A percentile compares a stretch with the other conserved stretches of the same genome.
These are phyloP conservation scores for Acrocephalus kingi DNA, from an alignment of 2,113 vertebrate genomes.

Conservation along the genomic window DNA sequence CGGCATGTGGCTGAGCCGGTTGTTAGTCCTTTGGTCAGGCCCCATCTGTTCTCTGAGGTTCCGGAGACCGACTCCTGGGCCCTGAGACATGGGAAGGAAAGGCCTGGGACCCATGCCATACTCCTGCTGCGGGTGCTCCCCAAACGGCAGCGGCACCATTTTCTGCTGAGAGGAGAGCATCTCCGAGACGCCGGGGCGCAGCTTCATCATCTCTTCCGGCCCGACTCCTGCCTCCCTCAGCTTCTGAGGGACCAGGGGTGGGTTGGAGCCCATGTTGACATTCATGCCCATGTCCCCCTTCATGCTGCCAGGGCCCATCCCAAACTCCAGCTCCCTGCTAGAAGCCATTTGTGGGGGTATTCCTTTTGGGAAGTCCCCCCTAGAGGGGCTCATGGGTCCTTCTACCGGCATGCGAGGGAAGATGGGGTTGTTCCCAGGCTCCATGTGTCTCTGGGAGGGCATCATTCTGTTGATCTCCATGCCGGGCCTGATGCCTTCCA, in stretches of 20 bases:
- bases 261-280: slow-evolving; percentile 84
- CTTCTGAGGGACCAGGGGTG: slow-evolving; percentile 91
- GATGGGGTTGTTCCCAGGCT: slow-evolving; percentile 86
- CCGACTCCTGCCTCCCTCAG: slow-evolving; percentile 83
- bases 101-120: slow-evolving; percentile 90
- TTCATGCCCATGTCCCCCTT: slow-evolving; percentile 82
- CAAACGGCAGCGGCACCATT: slow-evolving; percentile 90
- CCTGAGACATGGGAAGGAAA: slow-evolving; percentile 88
- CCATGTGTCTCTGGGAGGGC: slow-evolving; percentile 89
- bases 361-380: slow-evolving; percentile 88
- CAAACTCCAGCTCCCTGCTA: slow-evolving; percentile 87
- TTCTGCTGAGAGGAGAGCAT: slow-evolving; percentile 90
- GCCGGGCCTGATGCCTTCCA: slow-evolving; percentile 79
- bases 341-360: slow-evolving; percentile 79
- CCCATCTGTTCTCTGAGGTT: slow-evolving; percentile 90
- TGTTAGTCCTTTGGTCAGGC: slow-evolving; percentile 96
- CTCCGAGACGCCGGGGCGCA: slow-evolving; percentile 84
- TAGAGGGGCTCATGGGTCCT: slow-evolving; percentile 93
- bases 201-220: slow-evolving; percentile 93
- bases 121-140: slow-evolving; percentile 90
- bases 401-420: slow-evolving; percentile 94
- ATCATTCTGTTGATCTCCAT: slow-evolving; percentile 94
- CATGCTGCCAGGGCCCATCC: slow-evolving; percentile 88
- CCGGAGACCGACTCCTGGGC: slow-evolving; percentile 84
- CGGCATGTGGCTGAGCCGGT: slow-evolving; percentile 94